These are phyloP conservation scores for Ceratosolen solmsi DNA, from an alignment of 1,140 invertebrate species.

Conservation along the genomic window DNA sequence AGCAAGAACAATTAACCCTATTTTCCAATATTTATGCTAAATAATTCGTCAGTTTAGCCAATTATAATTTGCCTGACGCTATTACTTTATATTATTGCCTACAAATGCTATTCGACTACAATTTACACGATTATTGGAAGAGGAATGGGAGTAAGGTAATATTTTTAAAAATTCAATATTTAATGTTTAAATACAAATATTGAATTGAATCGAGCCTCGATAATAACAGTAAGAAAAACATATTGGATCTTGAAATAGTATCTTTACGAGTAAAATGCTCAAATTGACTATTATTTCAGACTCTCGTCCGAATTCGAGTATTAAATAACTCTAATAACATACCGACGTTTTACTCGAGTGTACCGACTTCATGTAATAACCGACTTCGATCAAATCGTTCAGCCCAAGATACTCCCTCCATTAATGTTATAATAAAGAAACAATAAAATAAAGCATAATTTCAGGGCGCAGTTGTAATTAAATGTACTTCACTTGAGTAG, in stretches of 20 bases:
- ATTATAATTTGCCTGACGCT: too few relatives aligned
- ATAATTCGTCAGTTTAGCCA: too few relatives aligned
- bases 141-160: too few relatives aligned
- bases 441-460: not conserved
- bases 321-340: not conserved
- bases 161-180: too few relatives aligned
- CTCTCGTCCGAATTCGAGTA: not conserved
- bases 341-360: not conserved
- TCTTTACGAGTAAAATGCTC: not conserved
- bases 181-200: too few relatives aligned
- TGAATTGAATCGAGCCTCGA: too few relatives aligned
- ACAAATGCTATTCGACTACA: too few relatives aligned
- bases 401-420: not conserved
- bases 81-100: too few relatives aligned
- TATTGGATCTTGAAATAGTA: not conserved
- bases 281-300: not conserved
- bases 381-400: not conserved
- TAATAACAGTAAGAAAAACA: too few relatives aligned
- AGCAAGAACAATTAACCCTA: too few relatives aligned
- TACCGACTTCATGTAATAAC: not conserved
- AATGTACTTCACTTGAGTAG: not conserved
- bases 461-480: not conserved
- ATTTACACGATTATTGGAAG: too few relatives aligned
- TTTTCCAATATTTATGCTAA: too few relatives aligned
- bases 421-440: not conserved